Evolutionary conservation across 1,140 invertebrate species (phyloP), one percentile per base, ranked within the genome.

Genomic region (Macrobrachium nipponense): DNA sequence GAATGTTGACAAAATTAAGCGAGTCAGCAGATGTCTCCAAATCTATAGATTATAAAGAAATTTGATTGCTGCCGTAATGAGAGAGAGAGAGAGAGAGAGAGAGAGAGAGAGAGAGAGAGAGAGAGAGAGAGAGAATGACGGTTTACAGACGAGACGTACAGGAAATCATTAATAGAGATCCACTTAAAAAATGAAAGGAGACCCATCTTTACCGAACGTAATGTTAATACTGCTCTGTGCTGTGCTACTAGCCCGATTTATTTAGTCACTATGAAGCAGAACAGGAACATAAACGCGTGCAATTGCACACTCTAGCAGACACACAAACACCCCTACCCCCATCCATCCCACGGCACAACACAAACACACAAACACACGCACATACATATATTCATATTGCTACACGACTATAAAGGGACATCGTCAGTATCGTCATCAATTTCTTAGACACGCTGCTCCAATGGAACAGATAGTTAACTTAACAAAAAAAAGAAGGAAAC

Each of bases 351-450:
- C n/a, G n/a, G n/a, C n/a, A n/a, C n/a, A n/a, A 76, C 73, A 76
- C 76, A 79, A 7, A 79, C 76, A 79, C 76, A 79, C 76, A 79
- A 7, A 60, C 44, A 60, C 58, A 79, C 76, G 61, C 44, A 60
- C 76, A 60, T 58, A 60, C 76, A 60, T n/a, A 79, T 36, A 36
- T 36, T 2, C 4, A 36, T 36, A 36, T 36, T 60, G 51, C 60
- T 10, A 59, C n/a, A 11, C 44, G 3, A 8, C 3, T 23, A 23
- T 1, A 79, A 18, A 36, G 4, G 27, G 4, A 36, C 27, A 4
- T 36, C n/a, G 27, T 4, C 27, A 36, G 27, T 36, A 4, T 36
- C 4, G 27, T 36, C 27, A 36, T 36, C 4, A 36, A 36, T 36
- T 1, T 4, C 1, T 36, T 36, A 36, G 27, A 36, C 27, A 36